These are phyloP conservation scores for Lordiphosa stackelbergi DNA, from an alignment of 1,140 invertebrate species.

Conservation along the genomic window DNA sequence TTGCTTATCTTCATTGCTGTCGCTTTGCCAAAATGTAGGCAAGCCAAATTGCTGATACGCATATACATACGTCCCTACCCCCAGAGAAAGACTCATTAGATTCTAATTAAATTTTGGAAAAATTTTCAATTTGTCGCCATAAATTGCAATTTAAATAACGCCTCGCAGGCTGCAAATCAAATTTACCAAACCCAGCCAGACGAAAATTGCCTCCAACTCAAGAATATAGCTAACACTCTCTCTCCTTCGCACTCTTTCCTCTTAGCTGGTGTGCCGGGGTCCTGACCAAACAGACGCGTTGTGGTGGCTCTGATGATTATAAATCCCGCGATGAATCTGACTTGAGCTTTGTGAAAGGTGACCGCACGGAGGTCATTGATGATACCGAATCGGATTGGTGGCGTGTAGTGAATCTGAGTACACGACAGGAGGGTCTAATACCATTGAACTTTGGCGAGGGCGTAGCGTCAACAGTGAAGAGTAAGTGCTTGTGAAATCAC, in stretches of 20 bases:
- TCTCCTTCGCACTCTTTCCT: background rate
- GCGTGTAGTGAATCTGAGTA: conserved; percentile 90
- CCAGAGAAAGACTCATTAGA: conserved; percentile 45
- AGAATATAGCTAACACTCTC: background rate
- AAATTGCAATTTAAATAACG: conserved; percentile 64
- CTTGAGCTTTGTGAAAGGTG: conserved; percentile 94
- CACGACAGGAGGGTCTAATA: conserved; percentile 91
- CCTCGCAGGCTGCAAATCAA: conserved; percentile 52
- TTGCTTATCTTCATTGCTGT: conserved; percentile 25
- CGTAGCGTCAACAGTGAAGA: conserved; percentile 97
- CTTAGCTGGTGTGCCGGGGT: conserved; percentile 67
- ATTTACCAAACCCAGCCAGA: conserved; percentile 52
- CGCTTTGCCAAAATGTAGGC: conserved; percentile 44
- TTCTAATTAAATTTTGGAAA: conserved; percentile 59
- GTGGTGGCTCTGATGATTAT: conserved; percentile 94
- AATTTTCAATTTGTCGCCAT: conserved; percentile 64
- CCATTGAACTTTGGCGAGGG: conserved; percentile 94
- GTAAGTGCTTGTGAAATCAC: conserved; percentile 85
- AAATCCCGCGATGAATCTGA: conserved; percentile 92
- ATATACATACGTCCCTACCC: background rate
- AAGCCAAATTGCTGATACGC: conserved; percentile 45
- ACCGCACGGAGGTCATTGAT: conserved; percentile 92
- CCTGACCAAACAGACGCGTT: conserved; percentile 80
- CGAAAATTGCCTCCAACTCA: conserved; percentile 51
- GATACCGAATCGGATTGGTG: conserved; percentile 96